Conservation (phyloP, 2,113 vertebrate genomes). For the Lepus europaeus region DNA sequence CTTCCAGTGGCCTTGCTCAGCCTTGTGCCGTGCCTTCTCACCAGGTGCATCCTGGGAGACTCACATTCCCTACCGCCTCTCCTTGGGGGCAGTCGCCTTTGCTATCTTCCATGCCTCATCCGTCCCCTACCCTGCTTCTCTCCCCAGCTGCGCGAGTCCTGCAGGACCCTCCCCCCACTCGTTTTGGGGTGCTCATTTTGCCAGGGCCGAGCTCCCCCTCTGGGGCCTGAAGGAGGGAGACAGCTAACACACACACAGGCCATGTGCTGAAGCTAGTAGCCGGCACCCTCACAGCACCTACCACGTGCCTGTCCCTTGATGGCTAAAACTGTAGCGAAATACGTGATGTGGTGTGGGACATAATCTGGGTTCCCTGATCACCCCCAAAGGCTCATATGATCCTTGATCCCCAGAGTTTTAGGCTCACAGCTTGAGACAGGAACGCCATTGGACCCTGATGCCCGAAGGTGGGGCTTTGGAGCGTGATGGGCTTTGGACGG, state of each 20-base stretch:
- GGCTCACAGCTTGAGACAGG: too few relatives aligned
- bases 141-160: neutral
- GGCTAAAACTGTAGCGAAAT: too few relatives aligned
- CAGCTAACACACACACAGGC: neutral
- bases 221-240: neutral
- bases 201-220: neutral
- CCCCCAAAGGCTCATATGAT: too few relatives aligned
- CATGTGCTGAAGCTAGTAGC: neutral
- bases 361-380: too few relatives aligned
- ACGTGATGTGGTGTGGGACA: too few relatives aligned
- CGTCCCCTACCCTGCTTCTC: neutral
- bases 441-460: too few relatives aligned
- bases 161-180: neutral
- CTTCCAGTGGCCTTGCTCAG: neutral
- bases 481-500: too few relatives aligned
- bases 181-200: neutral
- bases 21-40: neutral
- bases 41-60: neutral
- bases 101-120: neutral
- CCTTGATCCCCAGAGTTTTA: too few relatives aligned
- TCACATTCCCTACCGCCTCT: neutral
- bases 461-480: too few relatives aligned
- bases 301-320: too few relatives aligned
- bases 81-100: neutral
- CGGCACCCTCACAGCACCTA: too few relatives aligned